These are phyloP conservation scores for Balearica regulorum DNA, from an alignment of 2,797 vertebrate species.

Conservation along the genomic window DNA sequence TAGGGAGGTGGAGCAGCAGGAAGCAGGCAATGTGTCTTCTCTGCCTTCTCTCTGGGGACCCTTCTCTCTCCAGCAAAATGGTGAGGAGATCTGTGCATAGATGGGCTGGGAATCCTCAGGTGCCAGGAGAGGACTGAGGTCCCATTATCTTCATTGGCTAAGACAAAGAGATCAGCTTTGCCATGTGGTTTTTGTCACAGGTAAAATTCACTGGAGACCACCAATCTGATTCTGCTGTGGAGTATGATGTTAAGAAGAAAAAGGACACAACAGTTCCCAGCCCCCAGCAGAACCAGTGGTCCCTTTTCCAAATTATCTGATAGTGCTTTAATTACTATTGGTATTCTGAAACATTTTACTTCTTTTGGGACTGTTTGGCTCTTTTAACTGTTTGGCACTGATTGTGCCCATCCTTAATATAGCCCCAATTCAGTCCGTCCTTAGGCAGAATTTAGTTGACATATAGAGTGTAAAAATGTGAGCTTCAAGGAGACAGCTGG, in stretches of 20 bases:
- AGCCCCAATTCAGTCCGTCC: background rate
- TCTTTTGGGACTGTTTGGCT: background rate
- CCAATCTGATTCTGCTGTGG: background rate
- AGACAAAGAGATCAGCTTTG: background rate
- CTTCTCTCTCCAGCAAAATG: background rate
- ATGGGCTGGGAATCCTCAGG: background rate
- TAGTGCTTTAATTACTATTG: background rate
- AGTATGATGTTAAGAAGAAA: background rate
- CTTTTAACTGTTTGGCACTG: background rate
- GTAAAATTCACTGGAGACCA: background rate
- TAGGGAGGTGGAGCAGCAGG: background rate
- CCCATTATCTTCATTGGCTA: background rate
- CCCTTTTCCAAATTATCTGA: background rate
- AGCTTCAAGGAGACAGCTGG: background rate
- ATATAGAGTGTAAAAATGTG: background rate
- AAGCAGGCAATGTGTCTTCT: background rate
- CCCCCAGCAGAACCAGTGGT: background rate
- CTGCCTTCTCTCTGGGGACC: background rate
- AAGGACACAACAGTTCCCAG: background rate
- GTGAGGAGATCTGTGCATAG: too few relatives aligned
- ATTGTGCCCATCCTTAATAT: background rate
- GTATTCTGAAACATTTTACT: background rate
- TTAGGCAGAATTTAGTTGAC: background rate
- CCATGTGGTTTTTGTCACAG: background rate
- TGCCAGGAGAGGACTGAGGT: background rate